phyloP scores from a whole-genome alignment of 1,140 invertebrate genomes.

The Amphibalanus amphitrite region DNA sequence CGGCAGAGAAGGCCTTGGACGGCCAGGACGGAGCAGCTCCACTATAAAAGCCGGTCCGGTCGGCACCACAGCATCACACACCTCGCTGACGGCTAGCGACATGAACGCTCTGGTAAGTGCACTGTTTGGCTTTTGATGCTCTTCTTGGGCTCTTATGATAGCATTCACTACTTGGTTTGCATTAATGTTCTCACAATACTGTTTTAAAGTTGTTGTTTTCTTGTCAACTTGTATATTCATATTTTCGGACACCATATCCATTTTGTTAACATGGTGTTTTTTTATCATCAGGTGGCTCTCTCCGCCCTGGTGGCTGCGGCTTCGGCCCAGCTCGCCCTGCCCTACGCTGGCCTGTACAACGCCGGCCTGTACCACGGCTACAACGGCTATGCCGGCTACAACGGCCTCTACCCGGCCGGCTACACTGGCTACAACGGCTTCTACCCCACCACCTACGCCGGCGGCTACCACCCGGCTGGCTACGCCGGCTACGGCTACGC shows the following conservation, averaged over 20 bases:
- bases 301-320: slow-evolving; percentile 20
- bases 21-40: not conserved
- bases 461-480: not conserved
- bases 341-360: slow-evolving; percentile 7
- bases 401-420: slow-evolving; percentile 6
- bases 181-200: too few relatives aligned
- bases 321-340: slow-evolving; percentile 12
- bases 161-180: too few relatives aligned
- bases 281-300: slow-evolving; percentile 22
- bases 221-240: too few relatives aligned
- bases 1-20: not conserved
- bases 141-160: too few relatives aligned
- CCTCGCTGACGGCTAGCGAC: not conserved
- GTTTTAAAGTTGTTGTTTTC: too few relatives aligned
- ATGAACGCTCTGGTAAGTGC: slow-evolving; percentile 1
- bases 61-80: not conserved
- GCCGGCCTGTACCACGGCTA: slow-evolving; percentile 2
- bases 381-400: slow-evolving; percentile 11
- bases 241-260: too few relatives aligned
- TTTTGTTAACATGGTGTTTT: not conserved
- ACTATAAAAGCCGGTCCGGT: not conserved
- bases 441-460: slow-evolving; percentile 5
- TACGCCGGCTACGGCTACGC: slow-evolving; percentile 6
- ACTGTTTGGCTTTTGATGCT: too few relatives aligned
- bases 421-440: slow-evolving; percentile 1